Evolutionary conservation across 92 coral and sea anemone species (phyloP).

Genomic region (Phenganax stokvisi): DNA sequence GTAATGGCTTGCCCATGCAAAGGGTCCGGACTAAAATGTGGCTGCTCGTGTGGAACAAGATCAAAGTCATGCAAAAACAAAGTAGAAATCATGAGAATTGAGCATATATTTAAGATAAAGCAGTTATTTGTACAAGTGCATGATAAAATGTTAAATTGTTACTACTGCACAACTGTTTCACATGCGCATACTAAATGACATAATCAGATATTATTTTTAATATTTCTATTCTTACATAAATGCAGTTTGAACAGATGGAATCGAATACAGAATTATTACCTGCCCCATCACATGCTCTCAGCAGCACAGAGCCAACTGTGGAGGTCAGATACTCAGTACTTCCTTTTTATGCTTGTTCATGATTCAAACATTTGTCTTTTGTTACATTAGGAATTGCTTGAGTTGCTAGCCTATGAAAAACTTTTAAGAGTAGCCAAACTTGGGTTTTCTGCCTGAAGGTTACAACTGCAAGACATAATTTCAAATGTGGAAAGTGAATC

Average conservation of each 20-base stretch:
- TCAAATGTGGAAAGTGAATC: background rate
- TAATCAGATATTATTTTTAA: no score
- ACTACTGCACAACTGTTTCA: background rate
- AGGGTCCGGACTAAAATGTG: slow-evolving; percentile 27
- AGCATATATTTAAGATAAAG: background rate
- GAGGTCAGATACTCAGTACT: background rate
- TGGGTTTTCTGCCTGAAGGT: slow-evolving; percentile 7
- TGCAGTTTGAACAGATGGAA: no score
- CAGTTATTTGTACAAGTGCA: background rate
- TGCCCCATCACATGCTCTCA: background rate
- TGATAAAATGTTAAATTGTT: background rate
- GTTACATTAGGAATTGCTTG: slow-evolving; percentile 1
- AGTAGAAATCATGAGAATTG: background rate
- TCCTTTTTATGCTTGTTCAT: background rate
- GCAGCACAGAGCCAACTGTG: background rate
- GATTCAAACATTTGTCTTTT: background rate
- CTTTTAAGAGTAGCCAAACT: slow-evolving; percentile 16
- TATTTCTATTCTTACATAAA: no score
- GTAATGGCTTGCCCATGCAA: slow-evolving; percentile 37
- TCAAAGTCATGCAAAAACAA: slow-evolving; percentile 30
- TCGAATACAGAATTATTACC: no score
- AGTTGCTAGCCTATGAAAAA: background rate
- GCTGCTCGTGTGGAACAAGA: slow-evolving; percentile 34
- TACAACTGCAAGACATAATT: slow-evolving; percentile 26
- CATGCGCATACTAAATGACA: no score